A percentile compares a stretch with the other conserved stretches of the same genome.
phyloP scores from a whole-genome alignment of 2,888 invertebrate genomes.

The Acronicta psi region DNA sequence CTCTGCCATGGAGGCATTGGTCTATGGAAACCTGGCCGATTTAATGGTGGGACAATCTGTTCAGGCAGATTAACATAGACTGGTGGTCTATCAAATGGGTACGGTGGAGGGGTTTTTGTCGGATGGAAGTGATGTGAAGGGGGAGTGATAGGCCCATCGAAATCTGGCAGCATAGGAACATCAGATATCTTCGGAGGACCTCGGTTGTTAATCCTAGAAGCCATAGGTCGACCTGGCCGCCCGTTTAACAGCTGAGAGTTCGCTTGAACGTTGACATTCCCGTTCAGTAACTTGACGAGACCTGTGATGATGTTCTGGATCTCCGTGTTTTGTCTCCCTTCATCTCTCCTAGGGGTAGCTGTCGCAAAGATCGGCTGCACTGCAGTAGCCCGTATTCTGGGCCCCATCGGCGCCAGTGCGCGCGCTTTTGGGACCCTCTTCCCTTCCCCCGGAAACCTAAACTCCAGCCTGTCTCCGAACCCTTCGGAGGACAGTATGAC shows the following conservation, averaged over 20 bases:
- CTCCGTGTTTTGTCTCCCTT: conserved; percentile 88
- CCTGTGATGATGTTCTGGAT: conserved; percentile 97
- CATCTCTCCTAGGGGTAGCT: conserved; percentile 79
- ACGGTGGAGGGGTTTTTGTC: conserved; percentile 90
- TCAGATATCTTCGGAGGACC: conserved; percentile 96
- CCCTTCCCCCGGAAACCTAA: conserved; percentile 92
- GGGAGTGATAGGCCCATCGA: conserved; percentile 87
- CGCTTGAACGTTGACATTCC: conserved; percentile 95
- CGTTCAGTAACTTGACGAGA: conserved; percentile 95
- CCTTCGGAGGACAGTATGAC: conserved; percentile 78
- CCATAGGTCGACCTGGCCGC: conserved; percentile 91
- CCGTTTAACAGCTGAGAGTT: conserved; percentile 90
- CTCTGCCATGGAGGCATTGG: conserved; percentile 91
- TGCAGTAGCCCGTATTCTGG: conserved; percentile 89
- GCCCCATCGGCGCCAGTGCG: conserved; percentile 91
- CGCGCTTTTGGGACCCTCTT: conserved; percentile 93
- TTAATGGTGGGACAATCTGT: conserved; percentile 91
- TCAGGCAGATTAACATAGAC: conserved; percentile 93
- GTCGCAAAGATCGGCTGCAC: conserved; percentile 88
- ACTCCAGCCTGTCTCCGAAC: conserved; percentile 81
- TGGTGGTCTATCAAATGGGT: conserved; percentile 93
- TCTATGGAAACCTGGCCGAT: conserved; percentile 89
- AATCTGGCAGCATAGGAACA: conserved; percentile 91
- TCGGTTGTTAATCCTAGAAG: conserved; percentile 95
- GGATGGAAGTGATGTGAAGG: conserved; percentile 82